These are phyloP conservation scores for Colius striatus DNA, from an alignment of 2,113 vertebrate genomes.

Conservation along the genomic window DNA sequence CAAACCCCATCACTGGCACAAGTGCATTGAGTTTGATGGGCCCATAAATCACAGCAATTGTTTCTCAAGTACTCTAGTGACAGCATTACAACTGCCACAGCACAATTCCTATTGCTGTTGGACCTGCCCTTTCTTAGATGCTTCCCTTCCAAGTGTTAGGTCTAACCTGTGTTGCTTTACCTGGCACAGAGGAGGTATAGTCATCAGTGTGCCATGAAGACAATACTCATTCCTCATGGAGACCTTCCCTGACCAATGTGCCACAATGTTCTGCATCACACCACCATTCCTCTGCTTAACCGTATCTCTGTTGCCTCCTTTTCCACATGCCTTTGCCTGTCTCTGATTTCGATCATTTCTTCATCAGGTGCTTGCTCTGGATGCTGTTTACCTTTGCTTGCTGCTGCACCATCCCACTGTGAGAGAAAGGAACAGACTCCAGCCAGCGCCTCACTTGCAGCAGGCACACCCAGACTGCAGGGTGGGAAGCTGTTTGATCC, in stretches of 20 bases:
- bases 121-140: neutral
- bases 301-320: neutral
- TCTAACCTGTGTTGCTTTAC: neutral
- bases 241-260: neutral
- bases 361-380: neutral
- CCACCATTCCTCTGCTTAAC: neutral
- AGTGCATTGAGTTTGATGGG: neutral
- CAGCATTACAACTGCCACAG: neutral
- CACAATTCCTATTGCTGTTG: neutral
- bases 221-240: neutral
- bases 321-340: neutral
- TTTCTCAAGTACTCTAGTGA: neutral
- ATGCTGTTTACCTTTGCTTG: neutral
- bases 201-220: neutral
- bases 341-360: neutral
- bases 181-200: neutral
- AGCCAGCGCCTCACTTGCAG: neutral
- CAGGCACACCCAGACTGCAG: neutral
- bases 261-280: neutral
- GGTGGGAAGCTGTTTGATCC: neutral
- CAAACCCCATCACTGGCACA: neutral
- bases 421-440: neutral
- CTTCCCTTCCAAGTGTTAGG: neutral
- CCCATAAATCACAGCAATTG: neutral
- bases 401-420: neutral